Evolutionary conservation across 2,888 invertebrate species (phyloP), one percentile per base, ranked within the genome.

Genomic region (Allophyes oxyacanthae): DNA sequence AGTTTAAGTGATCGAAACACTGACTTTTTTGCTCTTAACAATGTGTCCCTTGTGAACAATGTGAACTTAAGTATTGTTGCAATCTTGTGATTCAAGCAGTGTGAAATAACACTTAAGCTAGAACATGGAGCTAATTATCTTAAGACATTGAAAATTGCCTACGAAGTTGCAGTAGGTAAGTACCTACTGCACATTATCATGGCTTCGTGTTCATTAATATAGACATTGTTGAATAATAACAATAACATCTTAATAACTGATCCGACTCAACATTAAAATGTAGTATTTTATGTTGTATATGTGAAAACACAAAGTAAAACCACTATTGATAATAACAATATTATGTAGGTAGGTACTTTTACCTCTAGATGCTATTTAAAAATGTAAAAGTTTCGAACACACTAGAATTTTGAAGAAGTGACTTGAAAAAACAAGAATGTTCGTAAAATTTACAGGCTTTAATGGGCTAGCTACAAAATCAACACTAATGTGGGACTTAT

Each of bases 181-280:
- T n/a, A n/a, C n/a, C n/a, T n/a, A 36, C 32, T 38, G 0, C 28
- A 34, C 50, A 5, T 9, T 33, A 37, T 60, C 32, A 58, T 60
- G 32, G 25, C 20, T 6, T 5, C 43, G 11, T 26, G 30, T n/a
- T 20, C 32, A 37, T 42, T 37, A 28, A 8, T 28, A 6, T 28
- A 9, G 8, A 20, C 20, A 26, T 25, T 5, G 9, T 15, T 20
- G 6, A 33, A 54, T 20, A 41, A 15, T 34, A 25, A 41, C n/a
- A 0, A 42, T 36, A 3, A 30, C 7, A 20, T 20, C 20, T 20
- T 20, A 30, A 7, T 10, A 28, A 50, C n/a, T 34, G 11, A 30
- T 43, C 14, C 26, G 1, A 20, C 9, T n/a, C 10, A 20, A 32
- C 5, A 49, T 1, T 28, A 33, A 40, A 42, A 3, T 15, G 38